phyloP scores from a whole-genome alignment of 2,113 vertebrate species.

The Crotalus horridus region DNA sequence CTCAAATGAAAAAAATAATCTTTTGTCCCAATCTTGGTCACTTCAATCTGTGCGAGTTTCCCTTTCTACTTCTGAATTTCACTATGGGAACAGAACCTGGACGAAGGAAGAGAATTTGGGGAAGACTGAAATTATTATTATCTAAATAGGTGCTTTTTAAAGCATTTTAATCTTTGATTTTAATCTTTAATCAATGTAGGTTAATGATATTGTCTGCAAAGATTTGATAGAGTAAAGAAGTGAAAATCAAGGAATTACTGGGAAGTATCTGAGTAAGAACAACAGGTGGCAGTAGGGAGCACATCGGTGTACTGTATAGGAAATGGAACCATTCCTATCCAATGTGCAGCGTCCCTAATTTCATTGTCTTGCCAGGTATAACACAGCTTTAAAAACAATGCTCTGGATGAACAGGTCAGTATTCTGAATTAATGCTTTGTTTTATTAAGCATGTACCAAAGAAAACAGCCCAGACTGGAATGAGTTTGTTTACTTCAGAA shows the following conservation, averaged over 20 bases:
- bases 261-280: slow-evolving; percentile 4
- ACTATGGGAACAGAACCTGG: neutral
- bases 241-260: slow-evolving; percentile 10
- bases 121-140: neutral
- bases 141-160: neutral
- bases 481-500: slow-evolving; percentile 45
- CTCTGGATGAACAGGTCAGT: slow-evolving; percentile 42
- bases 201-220: neutral
- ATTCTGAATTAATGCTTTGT: slow-evolving; percentile 39
- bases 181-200: neutral
- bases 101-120: neutral
- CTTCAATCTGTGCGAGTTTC: neutral
- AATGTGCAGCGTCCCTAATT: neutral
- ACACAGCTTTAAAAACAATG: slow-evolving; percentile 58
- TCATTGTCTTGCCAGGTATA: slow-evolving; percentile 17
- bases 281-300: neutral
- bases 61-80: neutral
- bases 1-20: neutral
- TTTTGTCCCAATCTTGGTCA: neutral
- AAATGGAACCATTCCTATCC: neutral
- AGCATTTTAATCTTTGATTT: neutral
- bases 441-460: slow-evolving; percentile 32
- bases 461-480: slow-evolving; percentile 52
- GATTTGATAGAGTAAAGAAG: neutral
- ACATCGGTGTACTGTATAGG: accelerated